Conservation (phyloP, 37 sponge, comb jelly and placozoan species). For the Tethya wilhelma region DNA sequence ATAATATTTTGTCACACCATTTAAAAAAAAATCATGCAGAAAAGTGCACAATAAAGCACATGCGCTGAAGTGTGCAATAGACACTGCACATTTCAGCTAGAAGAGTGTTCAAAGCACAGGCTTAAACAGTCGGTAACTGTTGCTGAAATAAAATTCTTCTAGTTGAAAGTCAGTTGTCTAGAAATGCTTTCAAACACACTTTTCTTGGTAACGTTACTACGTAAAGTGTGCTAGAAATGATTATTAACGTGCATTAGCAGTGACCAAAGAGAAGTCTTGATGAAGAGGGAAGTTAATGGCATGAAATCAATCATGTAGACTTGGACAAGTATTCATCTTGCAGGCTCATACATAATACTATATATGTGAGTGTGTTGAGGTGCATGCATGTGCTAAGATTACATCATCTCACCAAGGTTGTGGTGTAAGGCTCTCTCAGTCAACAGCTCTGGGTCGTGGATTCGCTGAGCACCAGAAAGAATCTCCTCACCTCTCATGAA, state of each 20-base stretch:
- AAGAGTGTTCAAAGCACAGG: too few relatives aligned
- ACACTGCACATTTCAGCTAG: too few relatives aligned
- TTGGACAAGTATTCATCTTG: neutral
- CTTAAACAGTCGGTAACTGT: too few relatives aligned
- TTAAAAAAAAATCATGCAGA: neutral
- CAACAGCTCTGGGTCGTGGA: constrained; percentile 94
- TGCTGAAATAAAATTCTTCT: too few relatives aligned
- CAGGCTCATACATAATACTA: neutral
- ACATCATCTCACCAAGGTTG: constrained; percentile 67
- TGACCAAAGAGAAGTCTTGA: neutral
- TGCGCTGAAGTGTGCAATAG: too few relatives aligned
- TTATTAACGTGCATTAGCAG: too few relatives aligned
- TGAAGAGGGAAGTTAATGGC: neutral
- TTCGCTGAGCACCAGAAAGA: constrained; percentile 97
- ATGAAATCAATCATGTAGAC: neutral
- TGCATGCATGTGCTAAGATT: neutral
- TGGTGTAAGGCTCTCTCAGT: constrained; percentile 89
- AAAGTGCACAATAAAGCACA: too few relatives aligned
- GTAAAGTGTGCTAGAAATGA: too few relatives aligned
- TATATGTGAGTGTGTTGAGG: neutral
- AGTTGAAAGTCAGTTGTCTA: too few relatives aligned
- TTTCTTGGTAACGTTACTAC: too few relatives aligned
- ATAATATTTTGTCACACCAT: too few relatives aligned
- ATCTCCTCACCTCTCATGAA: constrained; percentile 99
- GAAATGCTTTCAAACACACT: too few relatives aligned